Percentiles rank a stretch among this genome's conserved stretches.
Conservation (phyloP, 2,888 invertebrate species). For the Polyploca ridens region DNA sequence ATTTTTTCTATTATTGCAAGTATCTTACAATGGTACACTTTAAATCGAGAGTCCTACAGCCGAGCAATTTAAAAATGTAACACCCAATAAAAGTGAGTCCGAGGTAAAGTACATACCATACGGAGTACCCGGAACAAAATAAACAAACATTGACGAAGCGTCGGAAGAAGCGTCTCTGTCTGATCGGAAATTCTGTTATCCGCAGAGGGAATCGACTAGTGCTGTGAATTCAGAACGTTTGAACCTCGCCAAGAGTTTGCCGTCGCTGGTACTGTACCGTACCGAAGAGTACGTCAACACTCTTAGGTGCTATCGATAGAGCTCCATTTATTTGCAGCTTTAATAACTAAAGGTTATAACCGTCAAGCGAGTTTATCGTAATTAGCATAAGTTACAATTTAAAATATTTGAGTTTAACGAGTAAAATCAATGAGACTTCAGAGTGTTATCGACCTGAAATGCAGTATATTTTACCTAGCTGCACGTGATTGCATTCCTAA, state of each 20-base stretch:
- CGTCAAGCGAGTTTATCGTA: too few relatives aligned
- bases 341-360: not conserved
- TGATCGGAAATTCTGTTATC: constrained; percentile 79
- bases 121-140: constrained; percentile 48
- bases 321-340: not conserved
- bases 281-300: not conserved
- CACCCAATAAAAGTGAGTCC: constrained; percentile 1
- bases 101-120: constrained; percentile 18
- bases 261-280: not conserved
- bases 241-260: constrained; percentile 60
- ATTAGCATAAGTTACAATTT: not conserved
- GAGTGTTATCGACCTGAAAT: constrained; percentile 21
- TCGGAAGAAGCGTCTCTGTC: constrained; percentile 56
- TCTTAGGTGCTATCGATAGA: not conserved
- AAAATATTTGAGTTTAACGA: not conserved
- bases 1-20: not conserved
- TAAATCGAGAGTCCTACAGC: not conserved
- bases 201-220: constrained; percentile 76
- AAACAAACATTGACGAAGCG: constrained; percentile 57
- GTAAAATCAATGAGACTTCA: not conserved
- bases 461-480: constrained; percentile 51
- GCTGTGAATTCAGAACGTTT: constrained; percentile 53
- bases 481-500: constrained; percentile 68
- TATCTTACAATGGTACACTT: not conserved
- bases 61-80: constrained; percentile 1